These are phyloP conservation scores for Amphipoea oculea DNA, from an alignment of 2,888 invertebrate species.

Conservation along the genomic window DNA sequence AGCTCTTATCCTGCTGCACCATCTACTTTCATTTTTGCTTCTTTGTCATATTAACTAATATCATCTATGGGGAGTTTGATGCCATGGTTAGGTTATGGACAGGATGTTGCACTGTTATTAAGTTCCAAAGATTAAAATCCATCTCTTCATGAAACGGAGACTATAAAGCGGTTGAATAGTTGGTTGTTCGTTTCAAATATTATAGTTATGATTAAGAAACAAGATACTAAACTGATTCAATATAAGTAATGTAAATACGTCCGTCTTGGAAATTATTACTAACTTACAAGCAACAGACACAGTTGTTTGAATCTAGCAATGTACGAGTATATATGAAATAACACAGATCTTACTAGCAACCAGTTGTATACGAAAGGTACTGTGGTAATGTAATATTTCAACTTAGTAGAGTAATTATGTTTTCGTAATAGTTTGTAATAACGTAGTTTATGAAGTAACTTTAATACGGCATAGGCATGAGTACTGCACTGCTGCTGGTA, in stretches of 20 bases:
- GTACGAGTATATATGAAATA: slow-evolving; percentile 22
- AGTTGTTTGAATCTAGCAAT: slow-evolving; percentile 29
- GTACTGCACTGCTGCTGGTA: not conserved
- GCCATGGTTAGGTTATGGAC: not conserved
- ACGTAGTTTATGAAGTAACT: slow-evolving; percentile 33
- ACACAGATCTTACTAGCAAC: slow-evolving; percentile 36
- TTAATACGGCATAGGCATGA: slow-evolving; percentile 2
- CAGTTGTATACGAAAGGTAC: slow-evolving; percentile 33
- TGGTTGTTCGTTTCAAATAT: not conserved
- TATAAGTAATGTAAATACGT: slow-evolving; percentile 25
- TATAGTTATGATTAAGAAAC: slow-evolving; percentile 12
- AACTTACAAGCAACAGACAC: slow-evolving; percentile 20
- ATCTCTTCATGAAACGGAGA: not conserved
- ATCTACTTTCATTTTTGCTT: not conserved
- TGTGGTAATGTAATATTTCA: slow-evolving; percentile 50
- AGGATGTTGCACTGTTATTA: not conserved
- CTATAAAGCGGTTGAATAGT: not conserved
- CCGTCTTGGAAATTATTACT: slow-evolving; percentile 22
- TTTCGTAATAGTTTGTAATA: slow-evolving; percentile 50
- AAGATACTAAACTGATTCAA: slow-evolving; percentile 16
- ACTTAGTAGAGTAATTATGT: slow-evolving; percentile 39
- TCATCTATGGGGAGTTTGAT: not conserved
- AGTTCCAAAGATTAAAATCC: not conserved
- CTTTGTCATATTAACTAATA: too few relatives aligned
- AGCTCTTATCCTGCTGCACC: too few relatives aligned